Percentiles rank a stretch among this genome's conserved stretches.
Evolutionary conservation across 1,140 invertebrate genomes (phyloP).

Genomic region (Berghia stephanieae): DNA sequence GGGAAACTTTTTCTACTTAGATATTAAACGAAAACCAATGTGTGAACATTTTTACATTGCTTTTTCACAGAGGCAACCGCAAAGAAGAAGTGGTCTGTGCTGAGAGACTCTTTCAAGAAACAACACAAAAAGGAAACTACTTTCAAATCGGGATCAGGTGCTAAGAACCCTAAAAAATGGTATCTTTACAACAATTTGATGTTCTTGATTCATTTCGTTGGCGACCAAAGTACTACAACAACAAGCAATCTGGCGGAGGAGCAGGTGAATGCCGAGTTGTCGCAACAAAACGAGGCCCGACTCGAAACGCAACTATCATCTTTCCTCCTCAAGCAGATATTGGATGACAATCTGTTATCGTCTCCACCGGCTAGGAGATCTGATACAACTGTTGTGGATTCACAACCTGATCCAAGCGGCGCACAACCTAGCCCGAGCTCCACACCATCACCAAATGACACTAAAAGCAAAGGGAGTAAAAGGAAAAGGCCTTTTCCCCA

Average conservation of each 20-base stretch:
- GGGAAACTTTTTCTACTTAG: neutral
- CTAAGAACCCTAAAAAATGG: constrained; percentile 9
- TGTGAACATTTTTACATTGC: constrained; percentile 2
- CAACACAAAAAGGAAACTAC: constrained; percentile 13
- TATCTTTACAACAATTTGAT: constrained; percentile 12
- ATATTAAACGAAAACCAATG: neutral
- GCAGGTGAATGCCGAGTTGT: no score
- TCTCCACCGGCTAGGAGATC: no score
- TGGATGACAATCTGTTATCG: no score
- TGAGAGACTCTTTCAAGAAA: constrained; percentile 9
- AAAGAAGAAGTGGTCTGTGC: constrained; percentile 12
- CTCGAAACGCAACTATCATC: no score
- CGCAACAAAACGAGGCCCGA: no score
- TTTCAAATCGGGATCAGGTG: constrained; percentile 5
- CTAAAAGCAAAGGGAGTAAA: no score
- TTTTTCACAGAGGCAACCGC: constrained; percentile 12
- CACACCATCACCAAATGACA: no score
- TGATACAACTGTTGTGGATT: no score
- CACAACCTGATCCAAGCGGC: no score
- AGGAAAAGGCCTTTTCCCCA: no score
- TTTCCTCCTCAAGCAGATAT: no score
- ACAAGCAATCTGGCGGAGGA: constrained; percentile 15
- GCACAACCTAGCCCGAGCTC: no score
- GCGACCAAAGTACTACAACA: neutral
- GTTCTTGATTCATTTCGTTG: neutral